Conservation (phyloP, 1,140 invertebrate species). For the Nephotettix cincticeps region DNA sequence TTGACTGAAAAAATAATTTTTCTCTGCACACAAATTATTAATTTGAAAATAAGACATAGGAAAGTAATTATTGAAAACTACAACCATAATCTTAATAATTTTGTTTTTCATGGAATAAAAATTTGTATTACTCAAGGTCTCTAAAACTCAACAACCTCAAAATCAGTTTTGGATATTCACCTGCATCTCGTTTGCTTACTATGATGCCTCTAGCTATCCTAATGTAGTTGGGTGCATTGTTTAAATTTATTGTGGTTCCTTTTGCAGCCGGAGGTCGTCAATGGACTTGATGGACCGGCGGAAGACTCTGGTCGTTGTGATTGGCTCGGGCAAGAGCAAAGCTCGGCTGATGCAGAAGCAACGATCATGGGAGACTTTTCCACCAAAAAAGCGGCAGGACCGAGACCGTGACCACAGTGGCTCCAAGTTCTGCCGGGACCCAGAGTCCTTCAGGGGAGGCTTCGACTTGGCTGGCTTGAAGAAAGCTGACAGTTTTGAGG, state of each 20-base stretch:
- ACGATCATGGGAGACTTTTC: slow-evolving; percentile 66
- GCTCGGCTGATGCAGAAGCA: slow-evolving; percentile 58
- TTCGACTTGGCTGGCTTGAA: slow-evolving; percentile 40
- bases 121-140: no score
- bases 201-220: no score
- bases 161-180: no score
- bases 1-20: no score
- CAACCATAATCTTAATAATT: no score
- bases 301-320: slow-evolving; percentile 53
- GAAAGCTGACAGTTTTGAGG: slow-evolving; percentile 65
- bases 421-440: slow-evolving; percentile 44
- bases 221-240: no score
- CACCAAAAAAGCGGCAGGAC: slow-evolving; percentile 51
- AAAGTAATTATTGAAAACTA: no score
- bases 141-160: no score
- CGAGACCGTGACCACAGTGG: not conserved
- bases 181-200: no score
- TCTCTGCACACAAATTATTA: no score
- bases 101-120: no score
- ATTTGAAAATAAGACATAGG: no score
- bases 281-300: slow-evolving; percentile 45
- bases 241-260: not conserved
- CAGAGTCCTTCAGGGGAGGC: slow-evolving; percentile 44
- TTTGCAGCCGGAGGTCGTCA: slow-evolving; percentile 37
- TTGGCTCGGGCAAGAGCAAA: slow-evolving; percentile 48